phyloP scores from a whole-genome alignment of 1,140 invertebrate genomes.

The Mesaphorura yosii region DNA sequence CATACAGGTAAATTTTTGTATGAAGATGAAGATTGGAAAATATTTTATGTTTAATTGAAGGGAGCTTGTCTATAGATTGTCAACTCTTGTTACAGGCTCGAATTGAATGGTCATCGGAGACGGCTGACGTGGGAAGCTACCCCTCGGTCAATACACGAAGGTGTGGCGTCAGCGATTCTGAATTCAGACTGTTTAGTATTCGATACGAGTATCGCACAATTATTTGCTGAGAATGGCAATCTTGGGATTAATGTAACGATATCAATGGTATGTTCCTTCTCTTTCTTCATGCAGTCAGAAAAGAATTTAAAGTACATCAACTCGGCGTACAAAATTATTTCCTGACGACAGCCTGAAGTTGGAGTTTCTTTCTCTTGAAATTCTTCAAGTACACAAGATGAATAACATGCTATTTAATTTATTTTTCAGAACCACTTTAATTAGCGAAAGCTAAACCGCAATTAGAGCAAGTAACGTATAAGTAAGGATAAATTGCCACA shows the following conservation, averaged over 20 bases:
- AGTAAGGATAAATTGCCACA: no score
- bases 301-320: no score
- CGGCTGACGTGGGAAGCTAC: conserved; percentile 98
- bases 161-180: conserved; percentile 89
- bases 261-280: conserved; percentile 52
- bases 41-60: background rate
- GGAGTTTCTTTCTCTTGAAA: no score
- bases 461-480: no score
- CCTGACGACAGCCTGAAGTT: no score
- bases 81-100: conserved; percentile 56
- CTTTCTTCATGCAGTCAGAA: no score
- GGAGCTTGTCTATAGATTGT: background rate
- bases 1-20: conserved; percentile 64
- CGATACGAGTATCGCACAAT: conserved; percentile 92
- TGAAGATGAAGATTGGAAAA: background rate
- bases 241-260: conserved; percentile 99
- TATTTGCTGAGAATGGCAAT: conserved; percentile 99
- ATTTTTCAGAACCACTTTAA: no score
- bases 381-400: no score
- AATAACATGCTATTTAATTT: no score
- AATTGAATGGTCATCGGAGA: conserved; percentile 86
- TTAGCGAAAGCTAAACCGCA: no score
- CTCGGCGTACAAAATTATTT: no score
- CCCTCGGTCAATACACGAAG: conserved; percentile 95
- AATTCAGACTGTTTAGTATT: conserved; percentile 98